Conservation (phyloP, 2,888 invertebrate genomes). For the Dryomyza anilis region DNA sequence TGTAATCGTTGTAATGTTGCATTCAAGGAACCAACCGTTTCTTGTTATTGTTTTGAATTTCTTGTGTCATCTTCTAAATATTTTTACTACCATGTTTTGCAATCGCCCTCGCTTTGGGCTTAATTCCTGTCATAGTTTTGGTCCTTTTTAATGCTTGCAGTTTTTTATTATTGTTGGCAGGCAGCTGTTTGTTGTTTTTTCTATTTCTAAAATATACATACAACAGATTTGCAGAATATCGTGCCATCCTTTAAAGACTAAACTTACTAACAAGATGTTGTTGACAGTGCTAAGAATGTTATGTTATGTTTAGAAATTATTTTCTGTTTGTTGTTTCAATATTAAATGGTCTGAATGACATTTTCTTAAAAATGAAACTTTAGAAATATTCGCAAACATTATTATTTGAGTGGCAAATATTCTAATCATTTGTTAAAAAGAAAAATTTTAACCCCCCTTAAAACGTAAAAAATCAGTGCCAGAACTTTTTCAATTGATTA, state of each 20-base stretch:
- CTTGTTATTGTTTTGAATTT: not conserved
- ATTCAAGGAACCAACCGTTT: not conserved
- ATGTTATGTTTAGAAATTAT: no score
- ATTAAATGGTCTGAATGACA: no score
- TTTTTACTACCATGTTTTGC: not conserved
- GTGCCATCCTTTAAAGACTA: no score
- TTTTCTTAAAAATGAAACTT: no score
- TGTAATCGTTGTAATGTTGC: constrained; percentile 14
- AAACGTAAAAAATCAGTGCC: no score
- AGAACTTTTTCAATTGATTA: no score
- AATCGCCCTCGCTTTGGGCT: constrained; percentile 7
- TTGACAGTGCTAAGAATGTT: no score
- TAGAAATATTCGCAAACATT: no score
- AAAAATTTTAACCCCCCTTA: no score
- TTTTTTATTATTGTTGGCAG: not conserved
- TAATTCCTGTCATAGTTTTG: not conserved
- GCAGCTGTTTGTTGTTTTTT: not conserved
- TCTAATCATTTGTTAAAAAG: no score
- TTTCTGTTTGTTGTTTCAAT: constrained; percentile 6
- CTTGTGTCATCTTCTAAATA: not conserved
- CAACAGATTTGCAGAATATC: not conserved
- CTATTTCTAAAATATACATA: not conserved
- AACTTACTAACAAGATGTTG: no score
- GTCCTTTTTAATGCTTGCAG: not conserved
- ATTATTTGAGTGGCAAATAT: no score